Base-by-base conservation (phyloP, 1,140 invertebrate genomes). In the Orussus abietinus region DNA sequence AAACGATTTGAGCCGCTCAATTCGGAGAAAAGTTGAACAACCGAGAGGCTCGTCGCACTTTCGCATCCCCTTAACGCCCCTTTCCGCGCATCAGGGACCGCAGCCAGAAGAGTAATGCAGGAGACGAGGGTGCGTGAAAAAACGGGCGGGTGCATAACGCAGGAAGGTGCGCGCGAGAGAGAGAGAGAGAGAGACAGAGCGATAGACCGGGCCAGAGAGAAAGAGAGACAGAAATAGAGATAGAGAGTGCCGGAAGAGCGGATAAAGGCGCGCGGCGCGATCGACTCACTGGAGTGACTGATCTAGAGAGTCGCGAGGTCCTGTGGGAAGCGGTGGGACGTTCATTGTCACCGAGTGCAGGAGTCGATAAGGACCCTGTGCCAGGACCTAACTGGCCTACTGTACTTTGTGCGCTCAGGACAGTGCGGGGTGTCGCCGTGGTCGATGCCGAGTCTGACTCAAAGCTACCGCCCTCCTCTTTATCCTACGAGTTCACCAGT, bases 371-470 rank as follows among this genome's bases (percentile, higher is more conserved):
- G 32, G 49, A 51, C 36, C 60, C 56, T 38, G 49, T 59, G 37
- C 55, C 55, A 50, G 54, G 50, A 46, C 57, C 61, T 47, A 62
- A 55, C 49, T 70, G 52, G 49, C 62, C 47, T 65, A 74, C 65
- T 10, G 69, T 60, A 43, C 66, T 72, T 66, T 76, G 78, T 43
- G 75, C 73, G 59, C 80, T 80, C 48, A 83, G 75, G 39, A 84
- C 76, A 15, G 83, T 86, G 62, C 79, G 80, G 26, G 81, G 79
- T 14, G 81, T 83, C 18, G 64, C 59, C 32, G 81, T 83, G n/a
- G 81, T 83, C 26, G 83, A 84, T 62, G 83, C 83, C 3, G 82
- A 84, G 67, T 85, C 82, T 32, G 84, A 84, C 66, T 85, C 84
- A 62, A 82, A 77, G 66, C 81, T 84, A 54, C 77, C 73, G 45